phyloP scores from a whole-genome alignment of 2,797 vertebrate species.

The Saxicola maurus region DNA sequence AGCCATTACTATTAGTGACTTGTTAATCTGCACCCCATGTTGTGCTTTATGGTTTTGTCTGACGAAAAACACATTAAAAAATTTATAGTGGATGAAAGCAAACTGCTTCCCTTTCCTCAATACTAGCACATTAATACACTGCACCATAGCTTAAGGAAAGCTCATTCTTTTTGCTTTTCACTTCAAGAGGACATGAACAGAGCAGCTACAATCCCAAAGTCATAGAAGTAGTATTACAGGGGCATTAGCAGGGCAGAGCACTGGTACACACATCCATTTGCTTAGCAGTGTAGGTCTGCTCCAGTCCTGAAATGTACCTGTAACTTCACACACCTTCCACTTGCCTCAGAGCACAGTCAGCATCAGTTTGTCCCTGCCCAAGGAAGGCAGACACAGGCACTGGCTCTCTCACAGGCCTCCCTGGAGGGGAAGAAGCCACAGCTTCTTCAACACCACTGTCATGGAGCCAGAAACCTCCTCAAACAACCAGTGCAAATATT shows the following conservation, averaged over 20 bases:
- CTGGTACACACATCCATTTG: not conserved
- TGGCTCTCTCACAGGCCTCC: not conserved
- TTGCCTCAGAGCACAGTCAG: not conserved
- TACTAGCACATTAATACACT: not conserved
- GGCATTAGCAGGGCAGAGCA: not conserved
- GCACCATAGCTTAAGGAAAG: not conserved
- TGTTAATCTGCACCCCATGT: not conserved
- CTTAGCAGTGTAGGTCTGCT: not conserved
- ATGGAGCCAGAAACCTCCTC: not conserved
- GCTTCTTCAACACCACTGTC: rapidly evolving
- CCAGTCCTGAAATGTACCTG: rapidly evolving
- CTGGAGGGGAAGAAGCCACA: not conserved
- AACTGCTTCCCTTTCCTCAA: not conserved
- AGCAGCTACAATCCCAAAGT: not conserved
- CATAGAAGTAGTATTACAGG: not conserved
- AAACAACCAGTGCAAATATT: not conserved
- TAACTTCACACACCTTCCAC: not conserved
- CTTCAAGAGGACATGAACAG: not conserved
- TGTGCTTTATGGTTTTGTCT: not conserved
- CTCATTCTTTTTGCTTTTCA: not conserved
- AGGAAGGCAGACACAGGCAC: not conserved
- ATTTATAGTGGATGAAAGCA: not conserved
- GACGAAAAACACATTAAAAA: not conserved
- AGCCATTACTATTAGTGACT: not conserved
- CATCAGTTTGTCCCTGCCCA: not conserved